Evolutionary conservation across 30 jellyfish, hydroid and myxozoan genomes (phyloP).

Genomic region (Hydractinia symbiolongicarpus): DNA sequence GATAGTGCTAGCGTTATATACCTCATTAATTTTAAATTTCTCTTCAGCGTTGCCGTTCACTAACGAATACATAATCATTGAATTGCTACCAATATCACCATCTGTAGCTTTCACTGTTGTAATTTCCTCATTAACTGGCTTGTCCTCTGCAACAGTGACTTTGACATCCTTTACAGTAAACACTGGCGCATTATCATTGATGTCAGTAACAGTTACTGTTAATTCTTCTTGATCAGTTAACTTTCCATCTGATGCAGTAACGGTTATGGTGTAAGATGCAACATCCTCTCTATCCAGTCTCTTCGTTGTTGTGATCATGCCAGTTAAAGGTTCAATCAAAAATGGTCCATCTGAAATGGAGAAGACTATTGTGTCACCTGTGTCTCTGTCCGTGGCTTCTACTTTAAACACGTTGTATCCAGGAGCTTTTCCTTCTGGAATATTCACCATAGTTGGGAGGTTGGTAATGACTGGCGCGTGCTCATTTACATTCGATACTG

Average conservation of each 20-base stretch:
- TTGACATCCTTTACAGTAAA: neutral
- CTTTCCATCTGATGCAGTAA: conserved; percentile 27
- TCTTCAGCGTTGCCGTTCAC: conserved; percentile 18
- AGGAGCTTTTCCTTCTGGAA: neutral
- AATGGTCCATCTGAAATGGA: neutral
- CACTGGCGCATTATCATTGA: conserved; percentile 10
- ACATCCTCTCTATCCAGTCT: conserved; percentile 5
- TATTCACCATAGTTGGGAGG: neutral
- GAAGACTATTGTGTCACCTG: conserved; percentile 1
- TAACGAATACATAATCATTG: neutral
- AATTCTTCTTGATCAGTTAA: neutral
- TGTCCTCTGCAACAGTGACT: neutral
- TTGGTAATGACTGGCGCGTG: conserved; percentile 19
- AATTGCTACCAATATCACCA: neutral
- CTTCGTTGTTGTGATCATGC: neutral
- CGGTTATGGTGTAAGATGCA: neutral
- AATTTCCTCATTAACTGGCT: neutral
- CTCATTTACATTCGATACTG: conserved; percentile 27
- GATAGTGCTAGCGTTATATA: neutral
- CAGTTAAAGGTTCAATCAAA: neutral
- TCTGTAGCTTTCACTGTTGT: conserved; percentile 9
- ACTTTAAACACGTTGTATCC: conserved; percentile 3
- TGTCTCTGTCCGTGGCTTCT: conserved; percentile 7
- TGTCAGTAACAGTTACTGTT: neutral
- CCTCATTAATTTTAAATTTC: neutral